phyloP scores from a whole-genome alignment of 2,113 vertebrate genomes.

The Etheostoma cragini region DNA sequence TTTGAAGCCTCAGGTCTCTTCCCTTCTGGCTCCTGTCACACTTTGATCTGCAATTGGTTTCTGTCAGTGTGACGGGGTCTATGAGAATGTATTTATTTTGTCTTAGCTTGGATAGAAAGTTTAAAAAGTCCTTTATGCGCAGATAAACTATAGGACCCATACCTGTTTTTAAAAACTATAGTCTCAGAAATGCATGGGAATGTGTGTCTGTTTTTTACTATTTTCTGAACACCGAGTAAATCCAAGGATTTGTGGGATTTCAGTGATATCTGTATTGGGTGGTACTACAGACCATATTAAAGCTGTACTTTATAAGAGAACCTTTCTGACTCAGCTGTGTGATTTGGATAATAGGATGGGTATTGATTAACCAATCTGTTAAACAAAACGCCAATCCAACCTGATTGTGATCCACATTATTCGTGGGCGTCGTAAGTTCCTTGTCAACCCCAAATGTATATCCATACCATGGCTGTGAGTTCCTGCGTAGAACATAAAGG shows the following conservation, averaged over 20 bases:
- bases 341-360: neutral
- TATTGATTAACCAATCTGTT: constrained; percentile 23
- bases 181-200: neutral
- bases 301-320: constrained; percentile 1
- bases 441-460: constrained; percentile 1
- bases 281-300: neutral
- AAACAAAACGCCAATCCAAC: constrained; percentile 13
- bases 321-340: neutral
- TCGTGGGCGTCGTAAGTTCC: constrained; percentile 19
- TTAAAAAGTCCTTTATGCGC: neutral
- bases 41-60: neutral
- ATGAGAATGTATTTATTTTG: neutral
- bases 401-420: constrained; percentile 11
- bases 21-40: constrained; percentile 8
- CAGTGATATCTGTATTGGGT: constrained; percentile 2
- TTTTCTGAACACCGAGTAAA: constrained; percentile 5
- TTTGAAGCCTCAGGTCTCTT: constrained; percentile 11
- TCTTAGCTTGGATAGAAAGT: neutral
- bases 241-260: neutral
- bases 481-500: constrained; percentile 53
- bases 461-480: constrained; percentile 26
- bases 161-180: constrained; percentile 18
- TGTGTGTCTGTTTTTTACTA: neutral
- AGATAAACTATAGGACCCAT: neutral
- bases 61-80: neutral